Percentiles rank a stretch among this genome's conserved stretches.
These are phyloP conservation scores for Drosophila lacteicornis DNA, from an alignment of 1,140 invertebrate species.

Conservation along the genomic window DNA sequence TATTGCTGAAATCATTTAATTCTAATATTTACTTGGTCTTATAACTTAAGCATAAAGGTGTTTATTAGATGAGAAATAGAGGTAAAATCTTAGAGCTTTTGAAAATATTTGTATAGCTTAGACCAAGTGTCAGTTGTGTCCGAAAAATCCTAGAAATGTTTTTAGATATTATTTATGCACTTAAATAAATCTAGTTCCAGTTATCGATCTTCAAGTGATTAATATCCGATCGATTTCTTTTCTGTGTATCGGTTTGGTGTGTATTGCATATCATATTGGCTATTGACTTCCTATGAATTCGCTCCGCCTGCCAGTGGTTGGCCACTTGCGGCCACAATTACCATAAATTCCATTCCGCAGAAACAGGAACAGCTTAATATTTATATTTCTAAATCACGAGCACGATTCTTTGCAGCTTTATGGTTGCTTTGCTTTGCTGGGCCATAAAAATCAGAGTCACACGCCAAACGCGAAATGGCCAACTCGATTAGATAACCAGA, in stretches of 20 bases:
- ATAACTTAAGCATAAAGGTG: no score
- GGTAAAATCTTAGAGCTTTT: no score
- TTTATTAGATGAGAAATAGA: no score
- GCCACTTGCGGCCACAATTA: slow-evolving; percentile 42
- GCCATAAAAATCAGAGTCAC: slow-evolving; percentile 48
- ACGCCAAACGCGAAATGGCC: slow-evolving; percentile 15
- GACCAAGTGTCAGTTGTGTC: no score
- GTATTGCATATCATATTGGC: slow-evolving; percentile 4
- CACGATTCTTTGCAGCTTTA: slow-evolving; percentile 35
- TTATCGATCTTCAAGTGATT: neutral
- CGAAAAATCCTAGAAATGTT: no score
- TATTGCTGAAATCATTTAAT: no score
- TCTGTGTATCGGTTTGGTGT: slow-evolving; percentile 1
- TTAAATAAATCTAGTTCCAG: no score
- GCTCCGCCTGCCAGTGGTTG: slow-evolving; percentile 24
- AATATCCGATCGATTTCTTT: neutral
- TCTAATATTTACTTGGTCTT: no score
- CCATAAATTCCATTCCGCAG: slow-evolving; percentile 47
- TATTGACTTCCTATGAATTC: slow-evolving; percentile 44
- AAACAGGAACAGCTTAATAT: slow-evolving; percentile 33
- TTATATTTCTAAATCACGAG: slow-evolving; percentile 50
- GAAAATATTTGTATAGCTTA: no score
- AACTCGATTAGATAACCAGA: slow-evolving; percentile 36
- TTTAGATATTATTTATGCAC: neutral
- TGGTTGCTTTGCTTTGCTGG: slow-evolving; percentile 2